Evolutionary conservation across 2,113 vertebrate species (phyloP), one percentile per base, ranked within the genome.

Genomic region (Vimba vimba): DNA sequence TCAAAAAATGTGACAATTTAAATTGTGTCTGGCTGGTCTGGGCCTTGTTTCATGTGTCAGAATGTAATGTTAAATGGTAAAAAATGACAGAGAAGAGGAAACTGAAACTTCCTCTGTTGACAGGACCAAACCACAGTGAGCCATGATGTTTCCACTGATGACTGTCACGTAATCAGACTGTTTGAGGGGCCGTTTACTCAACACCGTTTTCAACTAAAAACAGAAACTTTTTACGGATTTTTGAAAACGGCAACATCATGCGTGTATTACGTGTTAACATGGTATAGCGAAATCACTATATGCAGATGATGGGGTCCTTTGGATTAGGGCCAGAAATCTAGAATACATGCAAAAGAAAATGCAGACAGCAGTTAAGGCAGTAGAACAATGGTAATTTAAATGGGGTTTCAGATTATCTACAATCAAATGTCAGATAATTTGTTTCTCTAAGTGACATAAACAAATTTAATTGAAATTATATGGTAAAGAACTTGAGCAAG

Each of bases 41-140:
- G 73, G 43, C 25, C 7, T 77, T 50, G 74, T 50, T 77, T 47
- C 13, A 12, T 10, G 12, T 52, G 8, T 55, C 17, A 78, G 4
- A 71, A 23, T 50, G 30, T 11, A 11, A 17, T 10, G 25, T 33
- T 4, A 27, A 78, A 57, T 50, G 6, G 5, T 47, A 7, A 12
- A 74, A 45, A 74, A 33, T 33, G 33, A 33, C 33, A 33, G 33
- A 33, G 33, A 33, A 23, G 27, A 52, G 75, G 75, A 78, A 78
- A 78, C 50, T 55, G 75, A 30, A 57, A 78, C 75, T 78, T 78
- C 75, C 90, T 89, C 75, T 78, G 47, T 27, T 78, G 25, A 57
- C 27, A 78, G 11, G 27, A 23, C 57, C 75, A 6, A 78, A 78
- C 47, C 75, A 7, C 75, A 57, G 17, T 8, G 4, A 78, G 27